A percentile compares a stretch with the other conserved stretches of the same genome.
These are phyloP conservation scores for Tretioscincus oriximinensis DNA, from an alignment of 2,113 vertebrate species.

Conservation along the genomic window DNA sequence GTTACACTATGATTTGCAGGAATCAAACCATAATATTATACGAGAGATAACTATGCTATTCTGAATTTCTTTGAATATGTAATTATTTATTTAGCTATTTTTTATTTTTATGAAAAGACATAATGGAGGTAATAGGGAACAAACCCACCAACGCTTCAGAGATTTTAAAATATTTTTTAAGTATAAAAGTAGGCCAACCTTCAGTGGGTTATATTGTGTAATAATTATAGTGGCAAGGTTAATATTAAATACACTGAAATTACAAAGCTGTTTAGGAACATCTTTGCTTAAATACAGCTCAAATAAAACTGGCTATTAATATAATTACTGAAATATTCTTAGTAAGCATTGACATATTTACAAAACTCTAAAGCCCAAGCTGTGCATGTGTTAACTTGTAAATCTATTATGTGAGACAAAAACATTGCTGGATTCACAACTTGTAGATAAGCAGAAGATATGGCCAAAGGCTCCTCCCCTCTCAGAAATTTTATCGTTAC, in stretches of 20 bases:
- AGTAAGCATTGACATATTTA: neutral
- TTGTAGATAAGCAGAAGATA: neutral
- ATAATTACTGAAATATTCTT: neutral
- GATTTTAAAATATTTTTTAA: too few relatives aligned
- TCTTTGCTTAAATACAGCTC: neutral
- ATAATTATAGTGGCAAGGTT: neutral
- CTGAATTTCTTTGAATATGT: neutral
- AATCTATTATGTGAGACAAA: neutral
- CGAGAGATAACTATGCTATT: neutral
- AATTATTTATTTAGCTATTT: neutral
- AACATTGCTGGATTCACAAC: too few relatives aligned
- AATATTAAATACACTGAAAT: constrained; percentile 17
- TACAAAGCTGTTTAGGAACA: constrained; percentile 17
- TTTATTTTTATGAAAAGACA: neutral
- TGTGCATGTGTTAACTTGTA: neutral
- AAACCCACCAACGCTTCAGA: neutral
- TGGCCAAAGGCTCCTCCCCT: neutral
- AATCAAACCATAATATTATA: too few relatives aligned
- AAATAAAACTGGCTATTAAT: constrained; percentile 4
- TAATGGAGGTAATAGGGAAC: neutral
- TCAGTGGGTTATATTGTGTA: neutral
- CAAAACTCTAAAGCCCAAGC: neutral
- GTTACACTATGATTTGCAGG: too few relatives aligned
- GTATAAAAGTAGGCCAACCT: too few relatives aligned
- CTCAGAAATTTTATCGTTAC: neutral